Evolutionary conservation across 2,888 invertebrate genomes (phyloP), one percentile per base, ranked within the genome.

Genomic region (Sphecodes monilicornis): DNA sequence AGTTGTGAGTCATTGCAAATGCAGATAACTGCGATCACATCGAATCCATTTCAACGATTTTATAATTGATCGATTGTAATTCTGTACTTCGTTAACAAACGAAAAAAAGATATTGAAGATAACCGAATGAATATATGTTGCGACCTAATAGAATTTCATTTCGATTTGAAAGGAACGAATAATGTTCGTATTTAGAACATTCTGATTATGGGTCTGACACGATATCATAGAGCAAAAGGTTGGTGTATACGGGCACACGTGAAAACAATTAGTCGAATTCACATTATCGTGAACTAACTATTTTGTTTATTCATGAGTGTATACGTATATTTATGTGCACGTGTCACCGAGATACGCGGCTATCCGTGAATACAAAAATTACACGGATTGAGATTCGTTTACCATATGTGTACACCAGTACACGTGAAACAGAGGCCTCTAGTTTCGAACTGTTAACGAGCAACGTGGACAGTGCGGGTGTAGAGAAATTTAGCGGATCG

Each of bases 401-500:
- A 8, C 29, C 29, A 60, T 29, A 46, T 4, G 2, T 16, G 46
- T 16, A 16, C 29, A 2, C 60, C 29, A 29, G 29, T 29, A 16
- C 60, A 29, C 16, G 60, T 29, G 29, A 60, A 60, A 60, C 60
- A 0, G 69, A 22, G 78, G 39, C 68, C 54, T n/a, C 54, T n/a
- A n/a, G 10, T n/a, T 68, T 16, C 68, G 36, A n/a, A n/a, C 39
- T 57, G 32, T 60, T 22, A 18, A 73, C 22, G 66, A 43, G 74
- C 50, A 32, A 76, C 82, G 82, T 66, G 39, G 36, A 22, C 57
- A 76, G 57, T 57, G 32, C 29, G 11, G 64, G 66, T 46, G 64
- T 39, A 46, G 13, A 41, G 68, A 69, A 78, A 80, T 76, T 74
- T 32, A 57, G 43, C 73, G 70, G 13, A 68, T 41, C 50, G 46